phyloP scores from a whole-genome alignment of 2,113 vertebrate species.

The Brachypodius melanocephalos region DNA sequence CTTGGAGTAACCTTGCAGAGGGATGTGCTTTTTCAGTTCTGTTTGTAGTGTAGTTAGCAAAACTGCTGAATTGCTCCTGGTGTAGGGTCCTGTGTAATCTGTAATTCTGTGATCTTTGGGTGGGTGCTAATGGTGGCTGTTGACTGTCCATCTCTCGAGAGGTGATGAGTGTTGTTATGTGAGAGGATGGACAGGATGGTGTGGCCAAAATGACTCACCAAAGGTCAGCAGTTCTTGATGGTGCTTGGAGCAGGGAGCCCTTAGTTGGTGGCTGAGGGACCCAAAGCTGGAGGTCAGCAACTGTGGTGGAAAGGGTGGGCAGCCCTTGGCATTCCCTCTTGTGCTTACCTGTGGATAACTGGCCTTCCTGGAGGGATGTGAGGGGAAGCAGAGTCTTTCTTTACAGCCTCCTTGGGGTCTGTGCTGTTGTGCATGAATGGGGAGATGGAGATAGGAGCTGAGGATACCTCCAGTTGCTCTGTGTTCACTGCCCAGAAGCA shows the following conservation, averaged over 20 bases:
- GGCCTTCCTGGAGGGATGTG: neutral
- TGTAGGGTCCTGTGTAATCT: neutral
- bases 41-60: neutral
- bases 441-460: accelerated
- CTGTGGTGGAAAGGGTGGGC: neutral
- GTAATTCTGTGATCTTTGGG: neutral
- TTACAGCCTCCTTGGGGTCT: neutral
- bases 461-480: neutral
- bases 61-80: neutral
- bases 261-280: neutral
- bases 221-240: neutral
- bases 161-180: neutral
- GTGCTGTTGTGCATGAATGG: neutral
- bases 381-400: neutral
- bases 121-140: neutral
- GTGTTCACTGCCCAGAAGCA: neutral
- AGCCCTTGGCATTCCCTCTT: neutral
- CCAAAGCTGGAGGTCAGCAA: neutral
- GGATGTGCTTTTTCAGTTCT: neutral
- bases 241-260: neutral
- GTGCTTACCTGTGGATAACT: neutral
- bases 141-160: neutral
- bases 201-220: neutral
- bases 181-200: neutral
- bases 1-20: neutral